Base-by-base conservation (phyloP, 2,888 invertebrate genomes). In the Archips xylosteana region DNA sequence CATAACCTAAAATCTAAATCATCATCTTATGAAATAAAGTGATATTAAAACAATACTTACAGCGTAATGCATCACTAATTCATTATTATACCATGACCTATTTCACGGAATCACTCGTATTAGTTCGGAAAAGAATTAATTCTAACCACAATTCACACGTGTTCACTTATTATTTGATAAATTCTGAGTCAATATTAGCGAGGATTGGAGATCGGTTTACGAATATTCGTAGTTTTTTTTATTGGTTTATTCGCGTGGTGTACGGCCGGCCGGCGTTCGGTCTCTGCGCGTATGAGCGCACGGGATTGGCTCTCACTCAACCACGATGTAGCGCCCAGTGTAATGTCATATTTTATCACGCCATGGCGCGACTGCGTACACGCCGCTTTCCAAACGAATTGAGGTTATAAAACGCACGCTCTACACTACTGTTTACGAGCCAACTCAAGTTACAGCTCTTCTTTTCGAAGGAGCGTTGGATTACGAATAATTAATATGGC, bases 311-410 rank as follows among this genome's bases (percentile, higher is more conserved):
- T 76, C 79, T n/a, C 49, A n/a, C 47, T 79, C 78, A 79, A 79
- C 78, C 78, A 71, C 81, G 82, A 77, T 82, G 79, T 80, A 78
- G 59, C 61, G 82, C 78, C 80, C 77, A 79, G 81, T 78, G 84
- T 83, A 86, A 90, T 89, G 88, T 90, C 89, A 91, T 82, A 74
- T 82, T 84, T 85, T 85, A 89, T 87, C 87, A 85, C 84, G 80
- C 86, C 83, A 88, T 64, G 65, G 65, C 65, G 67, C 62, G 51
- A 71, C 65, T 84, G 89, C 90, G 89, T 87, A 77, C 86, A 91
- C 91, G 88, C 89, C 79, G 87, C 75, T 81, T 77, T 76, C 65
- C 66, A 75, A 68, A 42, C 15, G 23, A 15, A 54, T 47, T 76
- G 77, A 74, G 65, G 51, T 69, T 78, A 77, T 75, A 74, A 63